Conservation (phyloP, 2,797 vertebrate species). For the Amphiprion clarkii region DNA sequence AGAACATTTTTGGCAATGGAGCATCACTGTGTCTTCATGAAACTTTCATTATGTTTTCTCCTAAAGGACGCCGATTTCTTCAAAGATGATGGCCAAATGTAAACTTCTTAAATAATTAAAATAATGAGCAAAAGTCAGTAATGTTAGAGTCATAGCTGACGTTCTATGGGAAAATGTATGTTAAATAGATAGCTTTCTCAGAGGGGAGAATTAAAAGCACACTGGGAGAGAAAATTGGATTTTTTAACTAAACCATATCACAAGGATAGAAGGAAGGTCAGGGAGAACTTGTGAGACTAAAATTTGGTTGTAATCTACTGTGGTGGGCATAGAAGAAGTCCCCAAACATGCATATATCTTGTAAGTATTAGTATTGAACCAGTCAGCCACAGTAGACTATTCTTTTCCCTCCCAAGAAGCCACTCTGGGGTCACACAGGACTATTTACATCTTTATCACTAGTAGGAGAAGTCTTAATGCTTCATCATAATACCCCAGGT, state of each 20-base stretch:
- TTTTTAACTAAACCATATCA: slow-evolving; percentile 37
- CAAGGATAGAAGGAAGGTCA: slow-evolving; percentile 16
- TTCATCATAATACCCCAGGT: slow-evolving; percentile 65
- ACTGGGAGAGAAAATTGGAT: background rate
- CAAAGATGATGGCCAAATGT: background rate
- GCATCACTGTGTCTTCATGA: background rate
- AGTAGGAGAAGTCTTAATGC: slow-evolving; percentile 61
- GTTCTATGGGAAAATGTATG: slow-evolving; percentile 4
- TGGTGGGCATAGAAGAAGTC: slow-evolving; percentile 35
- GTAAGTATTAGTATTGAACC: slow-evolving; percentile 37
- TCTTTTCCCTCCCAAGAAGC: slow-evolving; percentile 44
- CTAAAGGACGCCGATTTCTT: background rate
- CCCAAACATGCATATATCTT: slow-evolving; percentile 57
- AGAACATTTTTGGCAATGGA: background rate
- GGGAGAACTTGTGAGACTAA: slow-evolving; percentile 38
- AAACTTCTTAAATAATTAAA: background rate
- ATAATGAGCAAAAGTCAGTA: background rate
- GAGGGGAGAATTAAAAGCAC: slow-evolving; percentile 20
- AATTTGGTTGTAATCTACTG: slow-evolving; percentile 46
- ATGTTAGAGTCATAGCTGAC: background rate
- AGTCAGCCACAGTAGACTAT: slow-evolving; percentile 33
- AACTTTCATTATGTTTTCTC: background rate
- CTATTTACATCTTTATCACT: slow-evolving; percentile 71
- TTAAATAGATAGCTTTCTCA: slow-evolving; percentile 20
- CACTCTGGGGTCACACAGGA: slow-evolving; percentile 46